Percentiles rank a stretch among this genome's conserved stretches.
These are phyloP conservation scores for Otocyon megalotis DNA, from an alignment of 2,113 vertebrate species.

Conservation along the genomic window DNA sequence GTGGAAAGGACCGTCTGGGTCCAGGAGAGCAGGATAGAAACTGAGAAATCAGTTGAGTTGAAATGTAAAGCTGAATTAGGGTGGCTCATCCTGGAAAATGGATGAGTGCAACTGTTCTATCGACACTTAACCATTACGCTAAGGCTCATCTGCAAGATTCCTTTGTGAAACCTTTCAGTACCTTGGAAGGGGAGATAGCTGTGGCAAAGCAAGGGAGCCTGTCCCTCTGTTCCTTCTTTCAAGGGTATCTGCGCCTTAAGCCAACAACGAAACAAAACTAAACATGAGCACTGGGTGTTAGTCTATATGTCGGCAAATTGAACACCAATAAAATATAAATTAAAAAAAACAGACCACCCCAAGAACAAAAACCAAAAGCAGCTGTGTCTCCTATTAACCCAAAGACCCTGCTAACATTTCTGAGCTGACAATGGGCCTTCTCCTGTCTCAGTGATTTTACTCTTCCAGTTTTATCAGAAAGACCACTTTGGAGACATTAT, in stretches of 20 bases:
- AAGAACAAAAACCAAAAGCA: background rate
- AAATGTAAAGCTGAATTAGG: background rate
- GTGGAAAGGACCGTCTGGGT: background rate
- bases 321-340: background rate
- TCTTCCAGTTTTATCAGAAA: background rate
- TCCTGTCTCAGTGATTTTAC: background rate
- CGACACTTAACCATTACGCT: fast-evolving
- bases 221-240: background rate
- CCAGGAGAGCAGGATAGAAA: background rate
- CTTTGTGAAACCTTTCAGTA: background rate
- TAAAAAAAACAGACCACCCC: background rate
- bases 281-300: background rate
- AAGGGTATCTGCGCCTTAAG: background rate
- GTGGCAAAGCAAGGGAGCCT: background rate
- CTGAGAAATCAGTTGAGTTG: background rate
- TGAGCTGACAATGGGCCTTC: too few relatives aligned
- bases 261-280: background rate
- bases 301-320: too few relatives aligned
- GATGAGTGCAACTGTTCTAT: background rate
- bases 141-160: background rate
- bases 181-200: background rate
- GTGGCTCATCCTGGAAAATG: background rate
- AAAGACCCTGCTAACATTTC: background rate
- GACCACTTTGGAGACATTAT: background rate
- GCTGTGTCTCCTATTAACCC: background rate